These are phyloP conservation scores for Orchestes rusci DNA, from an alignment of 2,888 invertebrate species.

Conservation along the genomic window DNA sequence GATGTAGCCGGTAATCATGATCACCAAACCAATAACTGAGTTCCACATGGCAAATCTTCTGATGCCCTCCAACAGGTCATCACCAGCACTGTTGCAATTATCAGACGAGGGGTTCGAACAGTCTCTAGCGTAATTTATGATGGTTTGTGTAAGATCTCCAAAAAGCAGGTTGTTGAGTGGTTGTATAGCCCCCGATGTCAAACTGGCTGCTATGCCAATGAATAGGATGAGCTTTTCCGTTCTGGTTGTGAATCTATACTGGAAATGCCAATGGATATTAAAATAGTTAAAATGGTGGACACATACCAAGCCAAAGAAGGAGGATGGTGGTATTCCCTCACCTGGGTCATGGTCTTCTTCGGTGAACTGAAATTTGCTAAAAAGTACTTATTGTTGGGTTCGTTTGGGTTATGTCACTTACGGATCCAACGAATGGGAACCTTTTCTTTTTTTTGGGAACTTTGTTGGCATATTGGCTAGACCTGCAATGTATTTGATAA, in stretches of 20 bases:
- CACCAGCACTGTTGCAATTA: conserved; percentile 38
- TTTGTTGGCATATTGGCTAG: too few species aligned
- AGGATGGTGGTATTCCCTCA: conserved; percentile 15
- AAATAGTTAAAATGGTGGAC: too few species aligned
- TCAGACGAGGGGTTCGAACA: conserved; percentile 17
- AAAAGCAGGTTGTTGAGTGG: conserved; percentile 64
- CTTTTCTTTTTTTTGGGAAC: too few species aligned
- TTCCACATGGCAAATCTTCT: conserved; percentile 56
- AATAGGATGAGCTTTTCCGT: conserved; percentile 53
- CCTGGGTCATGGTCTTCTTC: conserved; percentile 10
- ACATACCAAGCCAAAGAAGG: conserved; percentile 22
- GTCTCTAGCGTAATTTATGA: conserved; percentile 43
- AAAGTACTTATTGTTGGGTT: too few species aligned
- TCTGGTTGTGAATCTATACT: conserved; percentile 61
- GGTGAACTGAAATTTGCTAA: conserved; percentile 6
- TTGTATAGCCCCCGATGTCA: conserved; percentile 55
- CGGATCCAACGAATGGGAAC: too few species aligned
- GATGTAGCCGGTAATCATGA: conserved; percentile 56
- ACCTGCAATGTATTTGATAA: too few species aligned
- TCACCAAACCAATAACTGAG: conserved; percentile 51
- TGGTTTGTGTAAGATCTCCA: conserved; percentile 55
- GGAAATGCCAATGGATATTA: conserved; percentile 32
- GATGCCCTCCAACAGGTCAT: conserved; percentile 47
- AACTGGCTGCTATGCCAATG: conserved; percentile 51
- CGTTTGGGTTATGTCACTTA: background rate